Base-by-base conservation (phyloP, 2,113 vertebrate species). In the Myrmecobius fasciatus region DNA sequence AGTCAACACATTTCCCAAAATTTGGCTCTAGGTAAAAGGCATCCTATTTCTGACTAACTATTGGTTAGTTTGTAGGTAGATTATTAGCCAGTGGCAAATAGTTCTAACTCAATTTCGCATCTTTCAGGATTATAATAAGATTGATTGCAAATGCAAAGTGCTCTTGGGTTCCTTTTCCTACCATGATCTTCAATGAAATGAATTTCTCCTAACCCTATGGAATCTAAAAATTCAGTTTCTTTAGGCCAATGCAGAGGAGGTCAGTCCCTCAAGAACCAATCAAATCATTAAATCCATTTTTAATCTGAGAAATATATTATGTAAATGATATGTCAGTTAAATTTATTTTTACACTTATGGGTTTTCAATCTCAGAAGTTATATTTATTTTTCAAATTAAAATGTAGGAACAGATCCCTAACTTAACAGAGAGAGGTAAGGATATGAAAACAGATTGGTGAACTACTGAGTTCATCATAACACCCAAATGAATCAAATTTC, bases 11-110 rank as follows among this genome's bases (percentile, higher is more conserved):
- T 95, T 94, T 96, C 46, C 91, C 90, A 95, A 96, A 95, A 95
- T 95, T 56, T 91, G 51, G 56, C 49, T 97, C 52, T 93, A 97
- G 49, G 93, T 95, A 96, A 90, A 97, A 95, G 93, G 94, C 49
- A 75, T 92, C 91, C 89, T 89, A 3, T 90, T 94, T 91, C 52
- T 92, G 92, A 22, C 43, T 24, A 0, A 51, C 67, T 52, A 52
- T 94, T 53, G 17, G 17, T 94, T 91, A 92, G 52, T 36, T 94
- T 60, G 89, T 60, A 14, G 48, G 26, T 90, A 31, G 51, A 91
- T 53, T 92, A 54, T 91, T 5, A 96, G 88, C 52, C 52, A 94
- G 26, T 93, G 43, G 53, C 47, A 96, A 92, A 92, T 24, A 93
- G 53, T 54, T 96, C 91, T 95, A 89, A 95, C 89, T 52, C 10